Conservation (phyloP, 2,113 vertebrate species). For the Engystomops pustulosus region DNA sequence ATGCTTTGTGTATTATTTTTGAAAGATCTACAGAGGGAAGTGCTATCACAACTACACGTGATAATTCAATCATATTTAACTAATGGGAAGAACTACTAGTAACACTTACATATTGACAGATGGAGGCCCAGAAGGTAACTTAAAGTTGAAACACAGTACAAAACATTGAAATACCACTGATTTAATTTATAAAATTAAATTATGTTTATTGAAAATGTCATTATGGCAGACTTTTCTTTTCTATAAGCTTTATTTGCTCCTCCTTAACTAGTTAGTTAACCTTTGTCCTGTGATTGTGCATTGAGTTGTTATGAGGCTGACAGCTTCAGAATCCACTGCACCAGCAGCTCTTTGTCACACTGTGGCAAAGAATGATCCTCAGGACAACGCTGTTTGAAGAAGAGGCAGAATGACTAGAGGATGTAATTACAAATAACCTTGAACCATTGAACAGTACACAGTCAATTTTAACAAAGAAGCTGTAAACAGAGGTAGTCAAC, state of each 20-base stretch:
- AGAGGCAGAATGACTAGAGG: conserved; percentile 48
- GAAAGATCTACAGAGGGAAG: conserved; percentile 57
- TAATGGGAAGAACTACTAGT: conserved; percentile 66
- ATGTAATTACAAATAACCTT: conserved; percentile 35
- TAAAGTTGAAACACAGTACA: conserved; percentile 70
- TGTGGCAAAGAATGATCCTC: conserved; percentile 26
- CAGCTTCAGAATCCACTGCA: background rate
- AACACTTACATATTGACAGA: conserved; percentile 68
- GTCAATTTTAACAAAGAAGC: background rate
- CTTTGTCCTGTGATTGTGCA: conserved; percentile 47
- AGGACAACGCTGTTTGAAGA: conserved; percentile 21
- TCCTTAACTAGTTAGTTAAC: conserved; percentile 56
- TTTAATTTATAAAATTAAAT: conserved; percentile 66
- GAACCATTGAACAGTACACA: conserved; percentile 18
- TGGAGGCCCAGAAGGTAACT: conserved; percentile 66
- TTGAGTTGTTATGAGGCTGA: background rate
- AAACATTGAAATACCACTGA: conserved; percentile 65
- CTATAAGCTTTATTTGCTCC: conserved; percentile 61
- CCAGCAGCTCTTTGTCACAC: background rate
- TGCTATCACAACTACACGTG: conserved; percentile 65
- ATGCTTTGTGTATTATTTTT: conserved; percentile 29
- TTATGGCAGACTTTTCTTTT: conserved; percentile 61
- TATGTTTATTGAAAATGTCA: conserved; percentile 66
- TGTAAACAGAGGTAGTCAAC: conserved; percentile 27
- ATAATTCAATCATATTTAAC: conserved; percentile 66